Evolutionary conservation across 37 sponge, comb jelly and placozoan species (phyloP).

Genomic region (Ianthella basta): DNA sequence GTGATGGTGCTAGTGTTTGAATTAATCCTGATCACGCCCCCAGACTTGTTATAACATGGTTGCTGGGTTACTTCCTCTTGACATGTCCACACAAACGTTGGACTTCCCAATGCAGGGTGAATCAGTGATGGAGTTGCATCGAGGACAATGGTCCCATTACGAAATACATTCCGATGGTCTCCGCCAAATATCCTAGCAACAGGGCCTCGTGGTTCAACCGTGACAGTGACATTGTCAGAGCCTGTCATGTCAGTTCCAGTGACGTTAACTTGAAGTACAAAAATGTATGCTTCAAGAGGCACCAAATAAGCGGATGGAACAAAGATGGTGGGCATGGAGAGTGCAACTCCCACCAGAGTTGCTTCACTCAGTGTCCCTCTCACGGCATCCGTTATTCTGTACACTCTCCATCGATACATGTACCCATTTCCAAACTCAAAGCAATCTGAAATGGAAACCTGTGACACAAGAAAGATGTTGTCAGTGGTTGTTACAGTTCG

Average conservation of each 20-base stretch:
- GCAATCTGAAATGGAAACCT: not conserved
- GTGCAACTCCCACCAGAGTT: not conserved
- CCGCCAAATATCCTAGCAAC: constrained; percentile 55
- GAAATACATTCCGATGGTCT: constrained; percentile 26
- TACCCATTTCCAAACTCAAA: not conserved
- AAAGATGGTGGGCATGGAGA: constrained; percentile 15
- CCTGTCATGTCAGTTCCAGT: not conserved
- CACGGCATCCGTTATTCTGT: constrained; percentile 26
- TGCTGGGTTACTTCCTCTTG: not conserved
- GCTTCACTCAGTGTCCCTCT: constrained; percentile 4
- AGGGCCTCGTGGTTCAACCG: not conserved
- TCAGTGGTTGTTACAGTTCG: not conserved
- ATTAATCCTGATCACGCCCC: constrained; percentile 28
- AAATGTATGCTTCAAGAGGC: constrained; percentile 19
- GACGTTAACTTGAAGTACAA: constrained; percentile 17
- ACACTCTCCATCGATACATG: not conserved
- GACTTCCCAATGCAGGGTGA: not conserved
- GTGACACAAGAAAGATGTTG: not conserved
- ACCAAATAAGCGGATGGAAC: constrained; percentile 37
- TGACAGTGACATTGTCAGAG: constrained; percentile 1
- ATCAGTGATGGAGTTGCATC: constrained; percentile 48
- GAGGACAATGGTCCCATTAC: constrained; percentile 33
- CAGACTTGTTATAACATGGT: constrained; percentile 63
- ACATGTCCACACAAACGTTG: constrained; percentile 56
- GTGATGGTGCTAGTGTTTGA: not conserved